Conservation (phyloP, 53 echinoderm and acorn worm species). For the Pentamera pediparva region DNA sequence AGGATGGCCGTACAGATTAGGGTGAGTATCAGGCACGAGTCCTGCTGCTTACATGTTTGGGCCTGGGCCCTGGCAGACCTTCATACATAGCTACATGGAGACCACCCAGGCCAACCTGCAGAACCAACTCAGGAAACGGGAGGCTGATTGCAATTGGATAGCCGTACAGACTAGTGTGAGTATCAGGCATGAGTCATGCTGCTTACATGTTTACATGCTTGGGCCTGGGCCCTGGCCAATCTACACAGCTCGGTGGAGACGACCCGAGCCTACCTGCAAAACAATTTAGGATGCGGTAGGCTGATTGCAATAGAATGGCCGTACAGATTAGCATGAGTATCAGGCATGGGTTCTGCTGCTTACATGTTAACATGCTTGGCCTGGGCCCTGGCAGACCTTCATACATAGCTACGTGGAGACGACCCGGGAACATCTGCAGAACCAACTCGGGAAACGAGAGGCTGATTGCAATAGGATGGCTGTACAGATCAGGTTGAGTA, state of each 20-base stretch:
- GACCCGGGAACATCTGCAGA: conserved; percentile 87
- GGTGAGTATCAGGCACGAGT: conserved; percentile 21
- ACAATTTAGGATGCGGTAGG: conserved; percentile 89
- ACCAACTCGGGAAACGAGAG: conserved; percentile 88
- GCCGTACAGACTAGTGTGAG: conserved; percentile 82
- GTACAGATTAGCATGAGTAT: conserved; percentile 69
- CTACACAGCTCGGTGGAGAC: conserved; percentile 65
- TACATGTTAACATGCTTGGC: conserved; percentile 19
- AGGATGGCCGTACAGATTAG: conserved; percentile 94
- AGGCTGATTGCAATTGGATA: conserved; percentile 93
- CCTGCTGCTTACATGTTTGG: background rate
- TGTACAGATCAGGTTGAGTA: conserved; percentile 70
- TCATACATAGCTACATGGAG: conserved; percentile 63
- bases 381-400: background rate
- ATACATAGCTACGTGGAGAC: conserved; percentile 64
- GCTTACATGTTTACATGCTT: no score
- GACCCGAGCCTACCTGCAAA: conserved; percentile 86
- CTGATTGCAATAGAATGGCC: conserved; percentile 93
- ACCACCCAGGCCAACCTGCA: conserved; percentile 84
- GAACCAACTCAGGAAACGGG: conserved; percentile 87
- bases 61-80: background rate
- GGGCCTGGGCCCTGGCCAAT: no score
- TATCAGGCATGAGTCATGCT: background rate
- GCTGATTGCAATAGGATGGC: conserved; percentile 97
- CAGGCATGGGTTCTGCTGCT: background rate